Base-by-base conservation (phyloP, 1,140 invertebrate genomes). In the Megalonaias nervosa region DNA sequence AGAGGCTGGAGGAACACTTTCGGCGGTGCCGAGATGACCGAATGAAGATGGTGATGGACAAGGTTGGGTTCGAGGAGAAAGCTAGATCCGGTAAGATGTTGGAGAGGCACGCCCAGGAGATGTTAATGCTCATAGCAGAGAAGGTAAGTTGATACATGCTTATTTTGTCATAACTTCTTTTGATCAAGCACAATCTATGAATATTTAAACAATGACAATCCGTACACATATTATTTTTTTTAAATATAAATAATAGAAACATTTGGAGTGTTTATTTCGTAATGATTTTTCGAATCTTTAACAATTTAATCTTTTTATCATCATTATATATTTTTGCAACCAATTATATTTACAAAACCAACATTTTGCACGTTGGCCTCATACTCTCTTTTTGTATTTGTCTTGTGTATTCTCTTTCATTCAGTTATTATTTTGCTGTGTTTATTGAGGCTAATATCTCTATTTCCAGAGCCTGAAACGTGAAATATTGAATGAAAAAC, bases 1-100 rank as follows among this genome's bases (percentile, higher is more conserved):
- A 88, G 31, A 73, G 87, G 21, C 87, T 89, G 66, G 87, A 89
- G 61, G 88, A 89, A 2, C 88, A 89, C 66, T 88, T 89, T 72
- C 77, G 81, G 61, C 80, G 81, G 12, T 73, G 81, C 61, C 79
- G 85, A 21, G 87, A 89, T n/a, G 88, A 89, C 19, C 79, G 86
- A 59, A 31, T 89, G 48, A 84, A 84, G 68, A 58, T 67, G 21
- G 85, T 88, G 62, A 83, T 83, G 62, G 87, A 88, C 60, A 88
- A 87, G 76, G 86, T 87, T 62, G 82, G 83, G 5, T 74, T 83
- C 16, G 87, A 89, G 65, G 88, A 89, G 60, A 88, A 88, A 71
- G 81, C 82, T 1, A 74, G 88, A 67, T 82, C 75, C 69, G 81
- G 85, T 6, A 85, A 85, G 68, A 89, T 89, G 88, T 67, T 88